Percentiles rank a stretch among this genome's conserved stretches.
Evolutionary conservation across 2,113 vertebrate genomes (phyloP).

Genomic region (Seriola aureovittata): DNA sequence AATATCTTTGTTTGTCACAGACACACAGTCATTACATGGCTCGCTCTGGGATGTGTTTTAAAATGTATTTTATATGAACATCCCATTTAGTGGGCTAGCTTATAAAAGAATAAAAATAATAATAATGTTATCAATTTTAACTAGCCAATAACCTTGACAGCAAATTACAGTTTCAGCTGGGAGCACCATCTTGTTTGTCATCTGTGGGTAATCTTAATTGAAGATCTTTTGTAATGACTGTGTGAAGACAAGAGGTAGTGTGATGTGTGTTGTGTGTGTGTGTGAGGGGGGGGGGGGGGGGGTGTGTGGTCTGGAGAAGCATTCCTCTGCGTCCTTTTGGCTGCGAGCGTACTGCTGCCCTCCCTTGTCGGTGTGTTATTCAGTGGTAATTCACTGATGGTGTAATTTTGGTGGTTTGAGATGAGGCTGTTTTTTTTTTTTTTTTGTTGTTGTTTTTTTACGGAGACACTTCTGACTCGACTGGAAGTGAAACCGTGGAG

Average conservation of each 20-base stretch:
- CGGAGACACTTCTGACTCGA: neutral
- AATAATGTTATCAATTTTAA: slow-evolving; percentile 19
- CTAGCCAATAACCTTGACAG: slow-evolving; percentile 19
- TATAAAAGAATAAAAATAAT: neutral
- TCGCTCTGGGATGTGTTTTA: neutral
- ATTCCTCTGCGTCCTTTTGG: slow-evolving; percentile 74
- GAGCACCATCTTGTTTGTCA: slow-evolving; percentile 18
- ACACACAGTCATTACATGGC: slow-evolving; percentile 12
- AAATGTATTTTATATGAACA: neutral
- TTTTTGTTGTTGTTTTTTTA: neutral
- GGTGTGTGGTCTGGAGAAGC: slow-evolving; percentile 56
- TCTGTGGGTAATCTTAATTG: slow-evolving; percentile 45
- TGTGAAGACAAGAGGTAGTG: slow-evolving; percentile 31
- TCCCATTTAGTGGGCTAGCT: slow-evolving; percentile 16
- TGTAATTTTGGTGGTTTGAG: slow-evolving; percentile 46
- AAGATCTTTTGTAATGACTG: slow-evolving; percentile 49
- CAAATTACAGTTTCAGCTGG: neutral
- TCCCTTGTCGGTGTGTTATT: slow-evolving; percentile 42
- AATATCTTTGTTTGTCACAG: slow-evolving; percentile 57
- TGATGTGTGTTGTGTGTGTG: slow-evolving; percentile 31
- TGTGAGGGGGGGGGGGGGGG: neutral
- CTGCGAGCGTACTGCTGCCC: slow-evolving; percentile 71
- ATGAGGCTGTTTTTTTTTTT: neutral
- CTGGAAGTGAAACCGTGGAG: neutral
- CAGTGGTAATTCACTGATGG: slow-evolving; percentile 43